Conservation (phyloP, 2,888 invertebrate species). For the Dynastes grantii region DNA sequence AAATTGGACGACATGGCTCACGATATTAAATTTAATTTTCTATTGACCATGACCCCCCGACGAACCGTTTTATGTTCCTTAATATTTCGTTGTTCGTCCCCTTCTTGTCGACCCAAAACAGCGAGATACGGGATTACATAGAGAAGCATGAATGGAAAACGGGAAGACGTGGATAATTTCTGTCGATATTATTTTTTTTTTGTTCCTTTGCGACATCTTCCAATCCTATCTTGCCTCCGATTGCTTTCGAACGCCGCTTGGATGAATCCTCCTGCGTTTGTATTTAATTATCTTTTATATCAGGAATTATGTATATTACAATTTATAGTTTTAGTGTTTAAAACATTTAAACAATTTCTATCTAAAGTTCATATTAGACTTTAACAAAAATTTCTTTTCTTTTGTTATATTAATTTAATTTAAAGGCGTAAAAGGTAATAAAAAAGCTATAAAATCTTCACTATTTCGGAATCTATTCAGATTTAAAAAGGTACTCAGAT, state of each 20-base stretch:
- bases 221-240: too few relatives aligned
- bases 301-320: too few relatives aligned
- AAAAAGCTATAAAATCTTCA: background rate
- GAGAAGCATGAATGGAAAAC: conserved; percentile 16
- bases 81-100: conserved; percentile 26
- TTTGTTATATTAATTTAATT: background rate
- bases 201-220: background rate
- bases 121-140: background rate
- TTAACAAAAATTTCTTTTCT: too few relatives aligned
- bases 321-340: background rate
- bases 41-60: conserved; percentile 49
- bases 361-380: too few relatives aligned
- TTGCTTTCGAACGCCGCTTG: too few relatives aligned
- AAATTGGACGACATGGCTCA: conserved; percentile 58
- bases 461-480: too few relatives aligned
- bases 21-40: conserved; percentile 53
- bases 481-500: too few relatives aligned
- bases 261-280: too few relatives aligned
- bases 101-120: conserved; percentile 21
- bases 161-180: conserved; percentile 15
- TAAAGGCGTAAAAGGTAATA: background rate
- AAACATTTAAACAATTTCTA: background rate
- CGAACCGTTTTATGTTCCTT: conserved; percentile 36
- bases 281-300: too few relatives aligned
- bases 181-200: too few relatives aligned